Conservation (phyloP, 2,113 vertebrate species). For the Otocyon megalotis region DNA sequence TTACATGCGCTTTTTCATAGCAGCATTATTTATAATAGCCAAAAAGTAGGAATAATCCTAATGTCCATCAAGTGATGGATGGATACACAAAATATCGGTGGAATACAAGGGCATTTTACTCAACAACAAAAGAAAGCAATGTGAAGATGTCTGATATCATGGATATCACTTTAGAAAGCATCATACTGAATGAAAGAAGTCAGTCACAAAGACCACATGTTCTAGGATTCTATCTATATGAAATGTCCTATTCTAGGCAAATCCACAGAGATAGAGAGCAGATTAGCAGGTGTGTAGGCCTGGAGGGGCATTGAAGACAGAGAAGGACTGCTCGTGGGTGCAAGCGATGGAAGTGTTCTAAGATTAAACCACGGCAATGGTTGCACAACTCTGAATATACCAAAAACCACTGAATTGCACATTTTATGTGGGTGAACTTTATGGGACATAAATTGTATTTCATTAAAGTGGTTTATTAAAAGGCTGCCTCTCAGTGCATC, state of each 20-base stretch:
- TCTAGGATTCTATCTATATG: background rate
- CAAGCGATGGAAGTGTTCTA: background rate
- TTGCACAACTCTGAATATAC: background rate
- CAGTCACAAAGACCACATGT: background rate
- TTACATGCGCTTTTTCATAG: background rate
- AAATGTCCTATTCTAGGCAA: background rate
- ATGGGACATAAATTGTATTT: background rate
- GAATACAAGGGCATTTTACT: background rate
- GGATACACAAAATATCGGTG: background rate
- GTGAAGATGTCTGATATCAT: background rate
- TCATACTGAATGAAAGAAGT: background rate
- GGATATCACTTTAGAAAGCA: background rate
- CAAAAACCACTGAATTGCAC: background rate
- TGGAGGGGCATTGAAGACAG: background rate
- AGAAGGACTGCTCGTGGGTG: background rate
- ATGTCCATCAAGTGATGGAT: background rate
- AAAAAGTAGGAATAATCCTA: background rate
- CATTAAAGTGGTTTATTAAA: background rate
- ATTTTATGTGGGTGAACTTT: background rate
- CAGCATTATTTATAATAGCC: background rate
- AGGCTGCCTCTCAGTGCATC: background rate
- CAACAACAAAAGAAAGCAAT: background rate
- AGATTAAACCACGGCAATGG: background rate
- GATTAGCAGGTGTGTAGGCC: background rate
- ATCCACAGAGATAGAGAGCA: background rate